Evolutionary conservation across 2,888 invertebrate genomes (phyloP).

Genomic region (Harpalus rubripes): DNA sequence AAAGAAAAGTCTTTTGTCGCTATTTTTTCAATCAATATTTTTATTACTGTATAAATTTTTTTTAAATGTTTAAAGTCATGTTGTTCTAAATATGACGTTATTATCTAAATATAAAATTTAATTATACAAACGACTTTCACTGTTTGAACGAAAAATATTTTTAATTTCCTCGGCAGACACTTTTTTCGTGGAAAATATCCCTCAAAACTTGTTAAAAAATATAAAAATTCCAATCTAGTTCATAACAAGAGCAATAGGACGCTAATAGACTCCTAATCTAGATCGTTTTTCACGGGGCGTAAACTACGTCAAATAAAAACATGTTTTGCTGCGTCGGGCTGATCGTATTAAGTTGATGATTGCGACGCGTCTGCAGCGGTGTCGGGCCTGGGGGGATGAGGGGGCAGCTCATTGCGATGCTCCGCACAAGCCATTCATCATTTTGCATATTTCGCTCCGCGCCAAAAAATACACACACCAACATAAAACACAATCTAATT

Average conservation of each 20-base stretch:
- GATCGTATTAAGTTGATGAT: conserved; percentile 44
- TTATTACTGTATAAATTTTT: too few species aligned
- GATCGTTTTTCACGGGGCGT: conserved; percentile 35
- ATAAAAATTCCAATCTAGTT: neutral
- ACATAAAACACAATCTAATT: conserved; percentile 55
- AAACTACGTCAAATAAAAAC: conserved; percentile 46
- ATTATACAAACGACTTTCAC: neutral
- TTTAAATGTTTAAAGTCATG: too few species aligned
- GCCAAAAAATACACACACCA: conserved; percentile 43
- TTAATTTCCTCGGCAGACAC: neutral
- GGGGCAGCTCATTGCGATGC: conserved; percentile 42
- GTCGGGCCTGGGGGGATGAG: neutral
- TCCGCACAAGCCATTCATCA: conserved; percentile 34
- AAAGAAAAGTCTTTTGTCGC: too few species aligned
- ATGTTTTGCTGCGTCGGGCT: conserved; percentile 46
- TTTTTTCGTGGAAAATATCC: neutral
- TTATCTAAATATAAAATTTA: neutral
- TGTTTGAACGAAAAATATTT: neutral
- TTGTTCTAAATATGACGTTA: neutral
- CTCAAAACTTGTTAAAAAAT: neutral
- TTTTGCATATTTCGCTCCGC: conserved; percentile 36
- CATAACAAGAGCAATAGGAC: conserved; percentile 4
- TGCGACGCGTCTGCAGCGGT: conserved; percentile 36
- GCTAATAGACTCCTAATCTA: conserved; percentile 39
- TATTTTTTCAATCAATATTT: too few species aligned